Percentiles rank a stretch among this genome's conserved stretches.
phyloP scores from a whole-genome alignment of 2,888 invertebrate species.

The Glaucopsyche alexis region DNA sequence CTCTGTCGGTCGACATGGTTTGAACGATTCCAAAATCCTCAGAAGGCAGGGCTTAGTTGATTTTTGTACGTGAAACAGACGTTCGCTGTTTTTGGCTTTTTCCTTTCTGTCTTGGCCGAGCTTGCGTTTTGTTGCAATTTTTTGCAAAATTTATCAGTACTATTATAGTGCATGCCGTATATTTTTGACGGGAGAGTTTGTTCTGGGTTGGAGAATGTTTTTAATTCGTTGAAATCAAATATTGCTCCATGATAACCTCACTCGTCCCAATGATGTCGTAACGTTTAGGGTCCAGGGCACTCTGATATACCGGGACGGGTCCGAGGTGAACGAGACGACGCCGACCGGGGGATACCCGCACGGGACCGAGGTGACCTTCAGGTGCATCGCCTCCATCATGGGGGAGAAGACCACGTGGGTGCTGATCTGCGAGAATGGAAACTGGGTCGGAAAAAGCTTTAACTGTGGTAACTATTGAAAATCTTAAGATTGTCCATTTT shows the following conservation, averaged over 20 bases:
- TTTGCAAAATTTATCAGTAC: slow-evolving; percentile 48
- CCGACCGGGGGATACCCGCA: slow-evolving; percentile 86
- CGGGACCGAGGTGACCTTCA: slow-evolving; percentile 90
- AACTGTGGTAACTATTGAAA: slow-evolving; percentile 84
- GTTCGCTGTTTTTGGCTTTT: slow-evolving; percentile 70
- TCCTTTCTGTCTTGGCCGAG: slow-evolving; percentile 69
- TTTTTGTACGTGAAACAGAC: slow-evolving; percentile 55
- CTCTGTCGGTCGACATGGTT: slow-evolving; percentile 44
- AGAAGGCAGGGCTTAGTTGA: slow-evolving; percentile 72
- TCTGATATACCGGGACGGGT: slow-evolving; percentile 86
- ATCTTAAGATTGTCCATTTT: no score
- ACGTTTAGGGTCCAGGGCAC: slow-evolving; percentile 85
- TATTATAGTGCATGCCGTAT: slow-evolving; percentile 61
- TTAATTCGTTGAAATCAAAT: slow-evolving; percentile 36
- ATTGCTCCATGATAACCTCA: slow-evolving; percentile 24
- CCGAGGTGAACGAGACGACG: slow-evolving; percentile 83
- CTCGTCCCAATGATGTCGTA: slow-evolving; percentile 36
- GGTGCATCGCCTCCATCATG: slow-evolving; percentile 89
- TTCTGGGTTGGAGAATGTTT: slow-evolving; percentile 36
- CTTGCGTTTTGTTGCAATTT: slow-evolving; percentile 68
- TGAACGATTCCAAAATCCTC: slow-evolving; percentile 63
- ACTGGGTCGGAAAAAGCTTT: slow-evolving; percentile 90
- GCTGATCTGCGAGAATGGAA: slow-evolving; percentile 90
- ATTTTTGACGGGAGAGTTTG: slow-evolving; percentile 33
- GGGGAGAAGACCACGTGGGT: slow-evolving; percentile 92